Evolutionary conservation across 2,113 vertebrate species (phyloP).

Genomic region (Grammomys dolichurus): DNA sequence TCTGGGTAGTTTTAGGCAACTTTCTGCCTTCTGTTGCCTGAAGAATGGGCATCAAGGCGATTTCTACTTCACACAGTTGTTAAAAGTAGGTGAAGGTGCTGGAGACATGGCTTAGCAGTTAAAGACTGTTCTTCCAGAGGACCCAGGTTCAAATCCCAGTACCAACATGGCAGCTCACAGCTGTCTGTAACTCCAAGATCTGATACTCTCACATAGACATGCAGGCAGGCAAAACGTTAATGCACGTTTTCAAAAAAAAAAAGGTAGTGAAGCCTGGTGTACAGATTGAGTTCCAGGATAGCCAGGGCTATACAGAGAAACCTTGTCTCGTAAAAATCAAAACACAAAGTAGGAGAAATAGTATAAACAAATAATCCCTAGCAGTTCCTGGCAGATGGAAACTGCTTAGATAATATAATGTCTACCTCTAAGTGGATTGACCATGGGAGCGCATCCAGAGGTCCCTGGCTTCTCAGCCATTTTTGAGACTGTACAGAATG

Average conservation of each 20-base stretch:
- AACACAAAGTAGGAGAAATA: not conserved
- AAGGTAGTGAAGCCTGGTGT: not conserved
- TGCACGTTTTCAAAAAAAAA: not conserved
- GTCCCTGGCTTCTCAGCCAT: not conserved
- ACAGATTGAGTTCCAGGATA: not conserved
- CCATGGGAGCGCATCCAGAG: not conserved
- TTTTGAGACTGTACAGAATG: not conserved
- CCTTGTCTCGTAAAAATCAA: not conserved
- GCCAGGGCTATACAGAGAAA: not conserved
- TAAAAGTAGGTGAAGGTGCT: no score
- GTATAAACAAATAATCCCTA: not conserved
- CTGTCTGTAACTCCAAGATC: no score
- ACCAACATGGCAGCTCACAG: no score
- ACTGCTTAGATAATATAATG: not conserved
- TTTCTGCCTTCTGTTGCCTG: not conserved
- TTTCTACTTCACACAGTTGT: not conserved
- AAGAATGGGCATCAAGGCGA: not conserved
- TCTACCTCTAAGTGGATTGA: not conserved
- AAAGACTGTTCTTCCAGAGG: no score
- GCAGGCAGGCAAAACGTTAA: no score
- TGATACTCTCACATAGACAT: no score
- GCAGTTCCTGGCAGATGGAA: not conserved
- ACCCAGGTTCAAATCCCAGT: no score
- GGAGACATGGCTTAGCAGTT: no score
- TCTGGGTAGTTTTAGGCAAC: not conserved